Evolutionary conservation across 2,888 invertebrate genomes (phyloP).

Genomic region (Diploptera punctata): DNA sequence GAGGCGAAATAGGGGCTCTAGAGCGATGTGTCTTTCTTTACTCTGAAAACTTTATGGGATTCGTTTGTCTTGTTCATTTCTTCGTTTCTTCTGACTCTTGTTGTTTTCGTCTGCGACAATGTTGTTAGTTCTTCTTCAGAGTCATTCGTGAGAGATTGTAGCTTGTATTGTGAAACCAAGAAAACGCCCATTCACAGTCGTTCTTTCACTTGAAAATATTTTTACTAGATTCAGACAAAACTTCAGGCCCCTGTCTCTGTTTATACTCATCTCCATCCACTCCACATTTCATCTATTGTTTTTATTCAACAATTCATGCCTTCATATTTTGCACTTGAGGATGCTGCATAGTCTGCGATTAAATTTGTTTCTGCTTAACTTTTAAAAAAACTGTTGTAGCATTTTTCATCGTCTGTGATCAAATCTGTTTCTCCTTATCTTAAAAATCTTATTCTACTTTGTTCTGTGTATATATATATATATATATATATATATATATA

Average conservation of each 20-base stretch:
- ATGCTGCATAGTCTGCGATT: too few relatives aligned
- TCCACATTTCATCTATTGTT: neutral
- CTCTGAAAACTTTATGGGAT: constrained; percentile 33
- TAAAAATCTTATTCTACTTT: too few relatives aligned
- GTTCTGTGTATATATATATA: too few relatives aligned
- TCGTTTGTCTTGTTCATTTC: constrained; percentile 26
- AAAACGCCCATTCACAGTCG: constrained; percentile 23
- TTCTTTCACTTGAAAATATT: constrained; percentile 2
- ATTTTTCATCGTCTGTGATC: too few relatives aligned
- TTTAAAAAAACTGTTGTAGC: too few relatives aligned
- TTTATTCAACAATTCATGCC: too few relatives aligned
- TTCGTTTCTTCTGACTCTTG: constrained; percentile 17
- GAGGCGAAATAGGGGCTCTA: neutral
- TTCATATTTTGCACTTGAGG: too few relatives aligned
- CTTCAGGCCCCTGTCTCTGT: neutral
- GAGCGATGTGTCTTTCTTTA: constrained; percentile 27
- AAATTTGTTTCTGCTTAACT: too few relatives aligned
- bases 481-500: too few relatives aligned
- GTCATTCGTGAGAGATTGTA: too few relatives aligned
- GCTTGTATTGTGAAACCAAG: neutral
- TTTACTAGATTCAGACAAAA: neutral
- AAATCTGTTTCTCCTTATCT: too few relatives aligned
- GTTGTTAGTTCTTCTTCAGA: too few relatives aligned
- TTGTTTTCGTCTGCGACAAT: constrained; percentile 1
- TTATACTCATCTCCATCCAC: neutral